Base-by-base conservation (phyloP, 1,140 invertebrate species). In the Pachyrhynchus sulphureomaculatus region DNA sequence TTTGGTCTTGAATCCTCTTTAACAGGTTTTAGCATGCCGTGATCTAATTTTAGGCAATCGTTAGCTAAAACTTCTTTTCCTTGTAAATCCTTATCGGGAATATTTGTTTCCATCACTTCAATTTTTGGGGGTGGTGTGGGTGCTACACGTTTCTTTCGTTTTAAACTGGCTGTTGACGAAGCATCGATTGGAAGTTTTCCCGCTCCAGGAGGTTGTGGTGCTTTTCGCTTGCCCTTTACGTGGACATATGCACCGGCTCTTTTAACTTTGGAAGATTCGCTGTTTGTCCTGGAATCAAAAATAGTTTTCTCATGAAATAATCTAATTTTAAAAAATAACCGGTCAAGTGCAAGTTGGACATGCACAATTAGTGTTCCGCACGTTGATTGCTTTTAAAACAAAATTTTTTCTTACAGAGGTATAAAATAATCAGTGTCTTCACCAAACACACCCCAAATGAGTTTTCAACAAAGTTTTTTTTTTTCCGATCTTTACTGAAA, bases 161-260 rank as follows among this genome's bases (percentile, higher is more conserved):
- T 75, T n/a, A 76, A 66, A 68, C 74, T 80, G n/a, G 70, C 67
- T 9, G 68, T 71, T 17, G 68, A 64, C 15, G 48, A 44, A 18
- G 59, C 47, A 15, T 68, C 45, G 24, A 62, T 49, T 15, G 36
- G 13, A 5, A 18, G 26, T 18, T 48, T 71, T 62, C 13, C 54
- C 51, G 67, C 48, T 62, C 36, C 41, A 1, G 88, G 89, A 9
- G 89, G 88, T 63, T 81, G 81, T 0, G 88, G 88, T 1, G 88
- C 88, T 68, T 82, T 83, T 32, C 88, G 76, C 69, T 91, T 91
- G 10, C 88, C 88, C 63, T 87, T 88, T 0, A 90, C 87, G 73
- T 90, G 86, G 2, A 71, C 77, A 70, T 75, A 81, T 37, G 69
- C 80, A 59, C 73, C 77, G 52, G 69, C 75, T 72, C 66, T 75